A percentile compares a stretch with the other conserved stretches of the same genome.
Evolutionary conservation across 2,888 invertebrate species (phyloP).

Genomic region (Barypeithes pellucidus): DNA sequence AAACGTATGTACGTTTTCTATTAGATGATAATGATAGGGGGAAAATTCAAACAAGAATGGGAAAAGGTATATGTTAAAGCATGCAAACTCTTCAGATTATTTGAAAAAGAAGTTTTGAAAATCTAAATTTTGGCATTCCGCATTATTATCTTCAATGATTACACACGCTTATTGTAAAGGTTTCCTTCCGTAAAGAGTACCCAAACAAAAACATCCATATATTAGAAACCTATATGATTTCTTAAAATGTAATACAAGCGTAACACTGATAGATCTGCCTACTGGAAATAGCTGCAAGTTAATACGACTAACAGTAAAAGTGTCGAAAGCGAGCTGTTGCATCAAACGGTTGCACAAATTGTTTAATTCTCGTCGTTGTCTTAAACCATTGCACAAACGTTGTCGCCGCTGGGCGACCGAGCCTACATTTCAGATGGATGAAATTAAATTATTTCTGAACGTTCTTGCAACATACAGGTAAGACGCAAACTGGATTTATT

Average conservation of each 20-base stretch:
- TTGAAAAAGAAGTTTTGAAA: no score
- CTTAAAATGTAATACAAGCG: conserved; percentile 30
- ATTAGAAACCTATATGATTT: conserved; percentile 9
- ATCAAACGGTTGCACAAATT: conserved; percentile 50
- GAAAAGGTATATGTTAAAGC: no score
- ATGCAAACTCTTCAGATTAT: no score
- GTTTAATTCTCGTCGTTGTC: conserved; percentile 49
- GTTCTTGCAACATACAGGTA: conserved; percentile 13
- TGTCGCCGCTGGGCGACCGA: conserved; percentile 38
- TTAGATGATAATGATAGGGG: no score
- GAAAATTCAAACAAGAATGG: no score
- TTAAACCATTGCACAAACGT: conserved; percentile 48
- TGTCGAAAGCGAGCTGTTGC: conserved; percentile 45
- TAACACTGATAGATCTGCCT: conserved; percentile 32
- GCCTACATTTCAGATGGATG: conserved; percentile 40
- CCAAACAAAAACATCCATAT: no score
- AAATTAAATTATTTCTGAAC: conserved; percentile 9
- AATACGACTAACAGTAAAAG: conserved; percentile 38
- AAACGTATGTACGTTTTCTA: no score
- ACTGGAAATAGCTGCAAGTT: conserved; percentile 39
- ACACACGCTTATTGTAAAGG: no score
- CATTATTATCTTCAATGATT: no score
- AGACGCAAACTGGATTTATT: neutral
- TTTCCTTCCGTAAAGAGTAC: no score
- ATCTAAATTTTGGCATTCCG: no score